These are phyloP conservation scores for Hyposmocoma kahamanoa DNA, from an alignment of 1,140 invertebrate species.

Conservation along the genomic window DNA sequence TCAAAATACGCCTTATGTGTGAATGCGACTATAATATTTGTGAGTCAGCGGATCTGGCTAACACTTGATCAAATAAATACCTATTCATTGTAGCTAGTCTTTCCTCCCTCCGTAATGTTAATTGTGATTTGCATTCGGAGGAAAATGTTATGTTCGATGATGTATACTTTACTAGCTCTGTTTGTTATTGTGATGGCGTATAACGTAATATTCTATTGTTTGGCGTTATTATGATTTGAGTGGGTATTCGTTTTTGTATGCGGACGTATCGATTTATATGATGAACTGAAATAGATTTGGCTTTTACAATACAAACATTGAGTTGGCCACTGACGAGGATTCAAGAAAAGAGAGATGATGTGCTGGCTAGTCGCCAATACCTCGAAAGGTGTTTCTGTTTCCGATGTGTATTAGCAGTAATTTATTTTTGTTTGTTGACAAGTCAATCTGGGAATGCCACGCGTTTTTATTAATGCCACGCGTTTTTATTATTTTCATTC, in stretches of 20 bases:
- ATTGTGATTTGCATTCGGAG: constrained; percentile 22
- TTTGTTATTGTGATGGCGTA: background rate
- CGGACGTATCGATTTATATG: constrained; percentile 3
- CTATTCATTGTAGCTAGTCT: constrained; percentile 44
- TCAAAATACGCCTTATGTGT: constrained; percentile 52
- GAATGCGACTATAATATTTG: constrained; percentile 61
- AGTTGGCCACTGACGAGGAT: too few relatives aligned
- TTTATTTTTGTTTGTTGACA: too few relatives aligned
- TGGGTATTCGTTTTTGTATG: background rate
- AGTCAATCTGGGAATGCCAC: too few relatives aligned
- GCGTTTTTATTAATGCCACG: too few relatives aligned
- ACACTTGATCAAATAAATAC: constrained; percentile 70
- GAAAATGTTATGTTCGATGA: constrained; percentile 1
- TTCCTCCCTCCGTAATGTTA: constrained; percentile 38
- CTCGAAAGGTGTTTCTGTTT: constrained; percentile 47
- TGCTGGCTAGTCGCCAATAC: constrained; percentile 43
- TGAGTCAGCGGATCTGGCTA: constrained; percentile 50
- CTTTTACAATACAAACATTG: too few relatives aligned
- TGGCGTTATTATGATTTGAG: background rate
- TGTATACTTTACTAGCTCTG: background rate
- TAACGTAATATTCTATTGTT: constrained; percentile 4
- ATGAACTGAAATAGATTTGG: constrained; percentile 45
- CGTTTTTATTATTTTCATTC: too few relatives aligned
- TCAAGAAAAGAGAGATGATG: too few relatives aligned
- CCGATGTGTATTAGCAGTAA: constrained; percentile 43